These are phyloP conservation scores for Melieria crassipennis DNA, from an alignment of 2,888 invertebrate genomes.

Conservation along the genomic window DNA sequence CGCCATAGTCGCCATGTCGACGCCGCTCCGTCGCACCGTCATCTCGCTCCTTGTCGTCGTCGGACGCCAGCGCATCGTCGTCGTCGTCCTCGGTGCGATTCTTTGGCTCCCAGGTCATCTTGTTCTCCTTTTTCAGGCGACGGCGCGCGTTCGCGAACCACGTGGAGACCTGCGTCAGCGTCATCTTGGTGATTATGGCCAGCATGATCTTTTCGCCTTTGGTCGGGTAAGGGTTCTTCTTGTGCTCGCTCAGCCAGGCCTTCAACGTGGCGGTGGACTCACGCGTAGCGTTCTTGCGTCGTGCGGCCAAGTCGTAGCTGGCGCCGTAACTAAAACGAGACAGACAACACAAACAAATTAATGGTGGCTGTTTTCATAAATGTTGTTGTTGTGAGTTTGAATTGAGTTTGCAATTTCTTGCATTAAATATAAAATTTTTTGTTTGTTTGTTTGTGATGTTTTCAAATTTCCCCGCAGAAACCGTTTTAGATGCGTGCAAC, in stretches of 20 bases:
- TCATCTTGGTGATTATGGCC: constrained; percentile 96
- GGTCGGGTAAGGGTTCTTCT: constrained; percentile 95
- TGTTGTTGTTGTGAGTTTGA: constrained; percentile 9
- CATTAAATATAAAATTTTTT: not conserved
- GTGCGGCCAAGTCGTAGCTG: constrained; percentile 92
- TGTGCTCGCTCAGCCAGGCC: constrained; percentile 97
- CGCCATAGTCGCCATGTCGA: constrained; percentile 20
- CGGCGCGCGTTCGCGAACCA: constrained; percentile 97
- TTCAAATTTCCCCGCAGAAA: too few relatives aligned
- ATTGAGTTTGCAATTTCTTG: not conserved
- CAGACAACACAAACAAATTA: constrained; percentile 15
- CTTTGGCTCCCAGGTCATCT: constrained; percentile 97
- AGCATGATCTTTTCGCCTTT: constrained; percentile 97
- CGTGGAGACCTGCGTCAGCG: constrained; percentile 92
- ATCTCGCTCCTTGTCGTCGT: constrained; percentile 80
- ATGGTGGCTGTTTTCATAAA: constrained; percentile 22
- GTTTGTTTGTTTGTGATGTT: not conserved
- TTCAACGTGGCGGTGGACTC: constrained; percentile 97
- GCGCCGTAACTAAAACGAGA: constrained; percentile 81
- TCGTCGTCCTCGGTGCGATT: constrained; percentile 90
- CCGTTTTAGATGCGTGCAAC: too few relatives aligned
- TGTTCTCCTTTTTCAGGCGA: constrained; percentile 95
- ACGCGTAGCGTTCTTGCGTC: constrained; percentile 96
- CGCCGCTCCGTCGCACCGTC: constrained; percentile 26
- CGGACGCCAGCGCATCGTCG: constrained; percentile 81